Evolutionary conservation across 2,888 invertebrate genomes (phyloP), one percentile per base, ranked within the genome.

Genomic region (Sesia bembeciformis): DNA sequence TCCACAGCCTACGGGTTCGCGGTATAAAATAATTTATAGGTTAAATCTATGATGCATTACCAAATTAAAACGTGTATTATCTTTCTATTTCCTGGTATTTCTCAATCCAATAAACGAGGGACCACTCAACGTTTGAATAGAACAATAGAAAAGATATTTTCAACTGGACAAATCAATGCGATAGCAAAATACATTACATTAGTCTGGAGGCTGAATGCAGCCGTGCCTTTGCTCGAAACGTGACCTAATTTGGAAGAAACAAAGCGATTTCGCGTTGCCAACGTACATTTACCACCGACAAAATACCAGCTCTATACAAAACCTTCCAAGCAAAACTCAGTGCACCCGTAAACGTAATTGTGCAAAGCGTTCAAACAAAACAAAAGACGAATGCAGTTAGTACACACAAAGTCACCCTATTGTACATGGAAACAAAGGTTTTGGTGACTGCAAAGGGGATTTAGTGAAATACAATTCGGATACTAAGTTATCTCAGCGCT

Each of bases 161-260:
- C 7, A 8, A 46, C 23, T 5, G 46, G 46, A 46, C 46, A 50
- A 50, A 50, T 50, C 50, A 50, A 49, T 49, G 8, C 49, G 23
- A 49, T 38, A 43, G 38, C 62, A 55, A 57, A 74, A 76, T 74
- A 70, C 69, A 74, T 75, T 74, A 69, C 65, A 68, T 72, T 72
- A 74, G 71, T 70, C 67, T 64, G 62, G 58, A 70, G 68, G 68
- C 67, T 74, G 72, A 69, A 74, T 75, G 73, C 73, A 71, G 63
- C 66, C 66, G 63, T 65, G 74, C 70, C 65, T 70, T 64, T 65
- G 63, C 67, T 73, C 67, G 39, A 50, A 74, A 81, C 81, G 82
- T 83, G 83, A 81, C 82, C 84, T 74, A 81, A 81, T 82, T 83
- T 77, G 72, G 65, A 72, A 71, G 79, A 81, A 81, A 82, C 82